Conservation (phyloP, 2,888 invertebrate genomes). For the Glaucopsyche alexis region DNA sequence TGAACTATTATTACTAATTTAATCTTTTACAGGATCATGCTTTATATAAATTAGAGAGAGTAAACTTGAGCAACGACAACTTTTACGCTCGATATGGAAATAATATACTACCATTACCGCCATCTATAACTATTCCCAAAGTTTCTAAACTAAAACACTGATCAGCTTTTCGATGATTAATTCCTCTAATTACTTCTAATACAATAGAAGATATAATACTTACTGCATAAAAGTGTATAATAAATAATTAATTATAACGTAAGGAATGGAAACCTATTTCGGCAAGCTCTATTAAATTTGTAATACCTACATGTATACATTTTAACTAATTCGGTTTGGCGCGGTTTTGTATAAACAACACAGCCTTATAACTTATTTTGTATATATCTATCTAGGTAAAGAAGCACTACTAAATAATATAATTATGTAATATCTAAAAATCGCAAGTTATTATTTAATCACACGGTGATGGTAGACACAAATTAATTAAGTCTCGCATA, state of each 20-base stretch:
- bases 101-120: constrained; percentile 70
- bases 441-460: too few relatives aligned
- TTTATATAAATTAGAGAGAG: constrained; percentile 45
- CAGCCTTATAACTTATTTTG: neutral
- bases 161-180: constrained; percentile 31
- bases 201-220: constrained; percentile 14
- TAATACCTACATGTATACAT: neutral
- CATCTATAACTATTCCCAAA: constrained; percentile 72
- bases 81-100: constrained; percentile 76
- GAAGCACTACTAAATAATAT: too few relatives aligned
- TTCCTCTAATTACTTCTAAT: constrained; percentile 16
- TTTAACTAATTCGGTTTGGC: neutral
- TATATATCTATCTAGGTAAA: neutral
- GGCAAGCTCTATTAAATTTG: constrained; percentile 4
- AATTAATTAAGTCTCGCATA: neutral
- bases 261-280: constrained; percentile 19
- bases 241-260: constrained; percentile 23
- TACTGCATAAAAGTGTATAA: constrained; percentile 12
- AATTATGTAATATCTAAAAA: too few relatives aligned
- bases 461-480: neutral
- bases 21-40: constrained; percentile 62
- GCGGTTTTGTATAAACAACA: neutral
- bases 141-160: constrained; percentile 58
- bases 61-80: constrained; percentile 61
- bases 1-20: constrained; percentile 34